Percentiles rank a stretch among this genome's conserved stretches.
Conservation (phyloP, 1,140 invertebrate species). For the Panonychus citri region DNA sequence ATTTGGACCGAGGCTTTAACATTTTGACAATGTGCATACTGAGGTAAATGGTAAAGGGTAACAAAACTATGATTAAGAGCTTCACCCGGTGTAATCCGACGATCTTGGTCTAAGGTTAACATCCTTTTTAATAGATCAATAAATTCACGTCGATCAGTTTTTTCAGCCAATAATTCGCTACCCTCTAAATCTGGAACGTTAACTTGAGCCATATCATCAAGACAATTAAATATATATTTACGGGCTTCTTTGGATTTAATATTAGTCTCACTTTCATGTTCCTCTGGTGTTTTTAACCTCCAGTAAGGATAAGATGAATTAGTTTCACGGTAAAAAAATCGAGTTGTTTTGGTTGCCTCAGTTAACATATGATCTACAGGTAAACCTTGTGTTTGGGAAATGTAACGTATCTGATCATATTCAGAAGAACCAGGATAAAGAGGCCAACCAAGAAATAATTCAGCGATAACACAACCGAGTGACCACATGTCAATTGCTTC, state of each 20-base stretch:
- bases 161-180: slow-evolving; percentile 78
- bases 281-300: slow-evolving; percentile 86
- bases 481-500: slow-evolving; percentile 99
- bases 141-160: slow-evolving; percentile 81
- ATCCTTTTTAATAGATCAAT: slow-evolving; percentile 89
- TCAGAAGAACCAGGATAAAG: slow-evolving; percentile 97
- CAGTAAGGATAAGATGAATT: slow-evolving; percentile 92
- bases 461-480: slow-evolving; percentile 94
- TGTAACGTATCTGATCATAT: slow-evolving; percentile 95
- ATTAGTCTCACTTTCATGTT: slow-evolving; percentile 89
- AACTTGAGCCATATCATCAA: slow-evolving; percentile 93
- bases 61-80: slow-evolving; percentile 88
- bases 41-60: slow-evolving; percentile 68
- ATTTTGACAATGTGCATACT: slow-evolving; percentile 64
- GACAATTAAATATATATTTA: slow-evolving; percentile 98
- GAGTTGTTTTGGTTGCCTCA: slow-evolving; percentile 88
- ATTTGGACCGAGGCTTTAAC: slow-evolving; percentile 82
- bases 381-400: slow-evolving; percentile 70
- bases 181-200: slow-evolving; percentile 92
- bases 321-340: slow-evolving; percentile 93
- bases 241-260: slow-evolving; percentile 97
- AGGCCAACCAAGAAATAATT: slow-evolving; percentile 97
- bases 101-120: slow-evolving; percentile 91
- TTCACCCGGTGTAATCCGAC: slow-evolving; percentile 78
- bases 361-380: slow-evolving; percentile 98